These are phyloP conservation scores for Lasioglossum vierecki DNA, from an alignment of 2,888 invertebrate species.

Conservation along the genomic window DNA sequence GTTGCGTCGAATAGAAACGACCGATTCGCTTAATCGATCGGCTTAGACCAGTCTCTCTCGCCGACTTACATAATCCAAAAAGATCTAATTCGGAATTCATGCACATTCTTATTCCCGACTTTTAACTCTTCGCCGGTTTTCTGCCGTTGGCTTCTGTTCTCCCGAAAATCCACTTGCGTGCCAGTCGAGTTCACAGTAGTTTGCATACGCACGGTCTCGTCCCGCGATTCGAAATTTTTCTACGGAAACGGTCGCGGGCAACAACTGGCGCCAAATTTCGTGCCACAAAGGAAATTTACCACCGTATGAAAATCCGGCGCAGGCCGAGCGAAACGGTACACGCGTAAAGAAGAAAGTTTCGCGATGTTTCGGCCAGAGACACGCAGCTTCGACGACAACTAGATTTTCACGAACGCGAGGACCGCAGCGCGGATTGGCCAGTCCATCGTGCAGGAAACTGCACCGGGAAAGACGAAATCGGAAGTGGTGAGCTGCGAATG, in stretches of 20 bases:
- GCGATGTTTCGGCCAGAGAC: conserved; percentile 33
- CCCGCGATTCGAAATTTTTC: background rate
- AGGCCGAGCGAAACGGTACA: background rate
- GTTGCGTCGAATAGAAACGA: conserved; percentile 62
- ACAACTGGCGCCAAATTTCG: background rate
- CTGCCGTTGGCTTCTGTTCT: background rate
- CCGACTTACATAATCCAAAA: conserved; percentile 12
- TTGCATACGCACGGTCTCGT: background rate
- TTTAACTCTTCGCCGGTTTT: background rate
- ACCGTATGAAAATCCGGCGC: background rate
- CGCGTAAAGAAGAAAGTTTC: conserved; percentile 32
- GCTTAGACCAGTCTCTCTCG: conserved; percentile 23
- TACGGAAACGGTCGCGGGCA: background rate
- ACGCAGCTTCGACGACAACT: conserved; percentile 28
- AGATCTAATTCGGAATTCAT: background rate
- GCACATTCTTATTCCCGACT: conserved; percentile 13
- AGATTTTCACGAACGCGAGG: conserved; percentile 44
- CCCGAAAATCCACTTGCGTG: background rate
- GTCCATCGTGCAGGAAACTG: conserved; percentile 47
- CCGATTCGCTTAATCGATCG: conserved; percentile 63
- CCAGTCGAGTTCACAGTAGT: background rate
- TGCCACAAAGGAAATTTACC: background rate
- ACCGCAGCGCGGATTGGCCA: conserved; percentile 38
- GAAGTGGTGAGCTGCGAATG: conserved; percentile 58
- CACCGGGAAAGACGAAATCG: conserved; percentile 61